phyloP scores from a whole-genome alignment of 2,113 vertebrate species.

The Monarcha castaneiventris region DNA sequence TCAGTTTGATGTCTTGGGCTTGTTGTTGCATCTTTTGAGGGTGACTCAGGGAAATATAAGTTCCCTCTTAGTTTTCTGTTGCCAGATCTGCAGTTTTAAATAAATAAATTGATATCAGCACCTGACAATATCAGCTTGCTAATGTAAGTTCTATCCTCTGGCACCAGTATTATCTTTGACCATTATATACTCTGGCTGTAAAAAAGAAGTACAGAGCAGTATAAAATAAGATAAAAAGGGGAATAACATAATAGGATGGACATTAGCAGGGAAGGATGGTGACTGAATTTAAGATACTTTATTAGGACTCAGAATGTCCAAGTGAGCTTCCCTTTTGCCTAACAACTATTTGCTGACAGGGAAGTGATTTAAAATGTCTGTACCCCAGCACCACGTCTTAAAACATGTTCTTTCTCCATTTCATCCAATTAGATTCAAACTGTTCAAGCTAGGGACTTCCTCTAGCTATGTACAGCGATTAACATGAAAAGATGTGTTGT shows the following conservation, averaged over 20 bases:
- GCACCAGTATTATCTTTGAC: neutral
- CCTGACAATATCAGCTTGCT: neutral
- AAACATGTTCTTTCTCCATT: neutral
- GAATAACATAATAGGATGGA: neutral
- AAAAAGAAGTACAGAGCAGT: neutral
- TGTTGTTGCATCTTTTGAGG: neutral
- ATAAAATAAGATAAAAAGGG: neutral
- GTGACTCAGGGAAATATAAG: neutral
- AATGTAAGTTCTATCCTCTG: slow-evolving; percentile 6
- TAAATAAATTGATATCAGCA: neutral
- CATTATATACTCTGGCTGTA: neutral
- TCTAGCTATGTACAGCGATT: neutral
- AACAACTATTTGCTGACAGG: neutral
- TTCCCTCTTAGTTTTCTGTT: neutral
- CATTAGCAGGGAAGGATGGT: neutral
- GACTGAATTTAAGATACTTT: neutral
- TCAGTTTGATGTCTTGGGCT: neutral
- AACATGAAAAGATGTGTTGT: neutral
- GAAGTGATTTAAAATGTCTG: neutral
- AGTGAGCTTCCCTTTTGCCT: neutral
- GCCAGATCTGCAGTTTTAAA: neutral
- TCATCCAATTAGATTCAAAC: neutral
- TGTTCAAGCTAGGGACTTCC: neutral
- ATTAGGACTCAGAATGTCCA: neutral
- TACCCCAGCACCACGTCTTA: neutral